phyloP scores from a whole-genome alignment of 2,113 vertebrate species.

The Scortum barcoo region DNA sequence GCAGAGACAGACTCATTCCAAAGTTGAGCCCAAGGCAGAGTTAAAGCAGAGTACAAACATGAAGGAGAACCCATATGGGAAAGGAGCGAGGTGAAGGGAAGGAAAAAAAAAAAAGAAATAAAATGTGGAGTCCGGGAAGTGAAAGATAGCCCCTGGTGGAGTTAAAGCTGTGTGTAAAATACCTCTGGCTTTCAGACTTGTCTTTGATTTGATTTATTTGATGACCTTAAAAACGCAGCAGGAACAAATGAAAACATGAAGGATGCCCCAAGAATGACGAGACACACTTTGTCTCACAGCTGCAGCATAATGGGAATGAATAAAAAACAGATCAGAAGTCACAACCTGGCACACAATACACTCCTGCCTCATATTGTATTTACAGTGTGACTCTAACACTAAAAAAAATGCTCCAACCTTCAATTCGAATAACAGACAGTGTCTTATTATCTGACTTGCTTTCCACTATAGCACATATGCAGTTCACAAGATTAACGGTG shows the following conservation, averaged over 20 bases:
- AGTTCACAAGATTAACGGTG: background rate
- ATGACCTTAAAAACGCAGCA: constrained; percentile 61
- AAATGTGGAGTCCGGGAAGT: constrained; percentile 52
- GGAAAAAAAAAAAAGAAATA: constrained; percentile 30
- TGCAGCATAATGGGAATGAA: constrained; percentile 11
- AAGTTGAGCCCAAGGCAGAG: constrained; percentile 68
- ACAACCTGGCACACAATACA: background rate
- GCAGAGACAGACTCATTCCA: constrained; percentile 59
- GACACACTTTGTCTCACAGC: background rate
- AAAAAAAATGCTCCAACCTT: background rate
- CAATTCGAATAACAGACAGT: background rate
- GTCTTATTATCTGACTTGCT: background rate
- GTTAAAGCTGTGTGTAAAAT: constrained; percentile 58
- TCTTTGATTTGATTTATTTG: constrained; percentile 69
- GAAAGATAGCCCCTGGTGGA: constrained; percentile 58
- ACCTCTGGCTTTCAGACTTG: constrained; percentile 55
- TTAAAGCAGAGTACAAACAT: constrained; percentile 66
- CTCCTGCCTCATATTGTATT: background rate
- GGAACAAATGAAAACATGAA: constrained; percentile 58
- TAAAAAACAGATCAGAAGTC: background rate
- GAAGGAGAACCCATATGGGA: constrained; percentile 66
- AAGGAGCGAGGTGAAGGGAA: constrained; percentile 29
- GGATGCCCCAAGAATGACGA: constrained; percentile 28
- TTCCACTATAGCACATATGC: background rate
- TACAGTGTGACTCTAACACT: background rate